Conservation (phyloP, 1,140 invertebrate genomes). For the Halictus rubicundus region DNA sequence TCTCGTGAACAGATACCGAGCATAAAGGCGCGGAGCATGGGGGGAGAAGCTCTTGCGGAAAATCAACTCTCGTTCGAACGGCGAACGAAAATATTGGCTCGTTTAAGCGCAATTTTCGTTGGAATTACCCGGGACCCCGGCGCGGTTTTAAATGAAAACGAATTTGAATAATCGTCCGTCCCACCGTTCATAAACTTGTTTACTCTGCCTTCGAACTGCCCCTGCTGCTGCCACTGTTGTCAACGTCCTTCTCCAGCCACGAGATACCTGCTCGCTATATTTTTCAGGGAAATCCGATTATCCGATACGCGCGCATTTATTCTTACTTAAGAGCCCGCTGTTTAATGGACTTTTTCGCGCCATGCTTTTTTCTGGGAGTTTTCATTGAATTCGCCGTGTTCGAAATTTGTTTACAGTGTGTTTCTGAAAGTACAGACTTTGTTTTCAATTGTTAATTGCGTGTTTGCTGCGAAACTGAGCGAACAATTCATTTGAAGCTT, state of each 20-base stretch:
- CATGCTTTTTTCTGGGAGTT: too few species aligned
- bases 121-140: neutral
- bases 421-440: too few species aligned
- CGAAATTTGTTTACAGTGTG: too few species aligned
- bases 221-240: too few species aligned
- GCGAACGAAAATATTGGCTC: slow-evolving; percentile 36
- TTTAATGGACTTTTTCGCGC: too few species aligned
- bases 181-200: neutral
- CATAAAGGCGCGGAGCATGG: neutral
- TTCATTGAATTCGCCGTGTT: too few species aligned
- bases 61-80: slow-evolving; percentile 6
- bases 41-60: neutral
- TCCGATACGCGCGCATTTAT: neutral
- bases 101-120: slow-evolving; percentile 28
- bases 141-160: neutral
- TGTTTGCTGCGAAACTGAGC: too few species aligned
- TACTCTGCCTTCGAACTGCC: neutral
- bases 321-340: too few species aligned
- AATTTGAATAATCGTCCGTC: slow-evolving; percentile 5
- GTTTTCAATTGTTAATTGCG: too few species aligned
- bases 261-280: neutral
- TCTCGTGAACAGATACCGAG: slow-evolving; percentile 7
- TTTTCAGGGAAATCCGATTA: neutral
- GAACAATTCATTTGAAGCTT: too few species aligned
- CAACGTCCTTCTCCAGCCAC: neutral